Evolutionary conservation across 2,113 vertebrate species (phyloP), one percentile per base, ranked within the genome.

Genomic region (Cyanoramphus novaezelandiae): DNA sequence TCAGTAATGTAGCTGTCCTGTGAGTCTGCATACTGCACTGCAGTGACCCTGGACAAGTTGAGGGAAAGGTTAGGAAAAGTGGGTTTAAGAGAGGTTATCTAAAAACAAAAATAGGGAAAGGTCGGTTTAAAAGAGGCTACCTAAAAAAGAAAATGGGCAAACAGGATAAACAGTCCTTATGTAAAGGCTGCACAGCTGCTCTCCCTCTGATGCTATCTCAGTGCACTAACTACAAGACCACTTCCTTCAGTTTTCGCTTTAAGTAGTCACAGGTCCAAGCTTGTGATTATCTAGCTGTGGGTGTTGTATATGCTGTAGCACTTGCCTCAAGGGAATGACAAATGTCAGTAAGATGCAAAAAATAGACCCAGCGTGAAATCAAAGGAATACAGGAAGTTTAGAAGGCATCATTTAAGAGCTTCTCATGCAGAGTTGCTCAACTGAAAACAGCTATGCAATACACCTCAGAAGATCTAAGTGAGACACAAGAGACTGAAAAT

Each of bases 391-490:
- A 49, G 74, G 84, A 97, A 97, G 95, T 98, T 97, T 96, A 97
- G 96, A 98, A 97, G 94, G 81, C 86, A 94, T 96, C 85, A 85
- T 96, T 97, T 96, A 96, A 97, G 95, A 96, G 81, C 92, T 96
- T 85, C 88, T 97, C 97, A 95, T 80, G 96, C 94, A 94, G 94
- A 97, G 92, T 46, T 97, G 95, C 95, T 98, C 96, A 93, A 71
- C 88, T 94, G 95, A 97, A 97, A 98, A 97, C 86, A 93, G 91
- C 77, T 55, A 74, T 76, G 94, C 70, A 92, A 84, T 93, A 86
- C 74, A 92, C 95, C 94, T 98, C 92, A 92, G 94, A 98, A 97
- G 96, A 98, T 98, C 97, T 97, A 97, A 97, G 96, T 93, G 83
- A 96, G 91, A 82, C 91, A 97, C 90, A 91, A 93, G 97, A 97